Conservation (phyloP, 2,797 vertebrate genomes). For the Pteronotus mesoamericanus region DNA sequence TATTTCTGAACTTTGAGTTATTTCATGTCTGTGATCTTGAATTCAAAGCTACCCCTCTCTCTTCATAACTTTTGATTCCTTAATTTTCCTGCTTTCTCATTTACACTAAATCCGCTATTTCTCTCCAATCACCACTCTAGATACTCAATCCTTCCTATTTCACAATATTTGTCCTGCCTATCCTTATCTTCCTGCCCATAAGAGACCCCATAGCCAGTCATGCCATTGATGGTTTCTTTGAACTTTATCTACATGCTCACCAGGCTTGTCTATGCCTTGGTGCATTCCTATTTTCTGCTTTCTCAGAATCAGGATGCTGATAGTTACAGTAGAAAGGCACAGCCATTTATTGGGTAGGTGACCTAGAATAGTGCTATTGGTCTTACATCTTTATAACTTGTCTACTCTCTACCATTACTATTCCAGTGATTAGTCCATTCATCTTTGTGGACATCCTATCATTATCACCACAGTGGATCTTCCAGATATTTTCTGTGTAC, state of each 20-base stretch:
- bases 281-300: not conserved
- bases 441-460: not conserved
- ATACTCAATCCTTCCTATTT: not conserved
- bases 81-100: not conserved
- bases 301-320: not conserved
- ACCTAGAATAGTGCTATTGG: not conserved
- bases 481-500: constrained; percentile 19
- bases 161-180: not conserved
- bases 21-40: not conserved
- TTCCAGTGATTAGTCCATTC: not conserved
- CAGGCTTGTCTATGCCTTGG: not conserved
- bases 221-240: not conserved
- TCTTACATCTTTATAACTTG: not conserved
- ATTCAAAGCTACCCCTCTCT: not conserved
- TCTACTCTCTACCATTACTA: not conserved
- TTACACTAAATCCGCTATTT: not conserved
- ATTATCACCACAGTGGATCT: not conserved
- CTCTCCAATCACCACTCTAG: not conserved
- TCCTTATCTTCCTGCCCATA: not conserved
- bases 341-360: not conserved
- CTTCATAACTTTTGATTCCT: not conserved
- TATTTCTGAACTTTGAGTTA: not conserved
- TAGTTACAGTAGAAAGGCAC: constrained; percentile 5
- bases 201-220: not conserved
- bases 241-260: not conserved